Evolutionary conservation across 2,888 invertebrate species (phyloP).

Genomic region (Himalopsyche japonica): DNA sequence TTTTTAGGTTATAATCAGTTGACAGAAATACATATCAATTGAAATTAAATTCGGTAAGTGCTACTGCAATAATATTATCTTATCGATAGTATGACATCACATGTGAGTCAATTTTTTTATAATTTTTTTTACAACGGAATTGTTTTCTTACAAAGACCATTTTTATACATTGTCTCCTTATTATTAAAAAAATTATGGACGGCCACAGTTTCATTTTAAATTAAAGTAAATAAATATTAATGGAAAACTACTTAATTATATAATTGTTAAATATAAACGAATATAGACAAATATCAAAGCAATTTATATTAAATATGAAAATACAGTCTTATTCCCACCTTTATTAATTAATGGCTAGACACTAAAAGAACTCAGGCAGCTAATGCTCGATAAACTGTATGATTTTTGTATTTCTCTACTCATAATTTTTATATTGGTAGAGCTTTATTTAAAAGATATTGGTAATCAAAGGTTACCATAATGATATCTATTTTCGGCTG

Average conservation of each 20-base stretch:
- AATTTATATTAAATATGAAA: no score
- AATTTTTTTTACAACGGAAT: background rate
- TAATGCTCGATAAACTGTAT: no score
- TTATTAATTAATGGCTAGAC: no score
- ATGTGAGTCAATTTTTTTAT: background rate
- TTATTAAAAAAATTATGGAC: background rate
- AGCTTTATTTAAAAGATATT: no score
- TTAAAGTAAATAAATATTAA: background rate
- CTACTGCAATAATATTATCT: background rate
- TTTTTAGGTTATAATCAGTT: background rate
- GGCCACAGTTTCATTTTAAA: background rate
- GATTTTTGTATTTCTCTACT: no score
- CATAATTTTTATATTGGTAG: no score
- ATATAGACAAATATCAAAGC: no score
- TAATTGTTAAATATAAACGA: background rate
- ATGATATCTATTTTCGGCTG: no score
- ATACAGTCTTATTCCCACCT: no score
- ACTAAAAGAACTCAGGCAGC: no score
- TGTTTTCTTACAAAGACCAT: background rate
- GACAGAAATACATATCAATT: background rate
- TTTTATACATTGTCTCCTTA: background rate
- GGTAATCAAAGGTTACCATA: no score
- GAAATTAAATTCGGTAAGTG: background rate
- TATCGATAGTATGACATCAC: background rate
- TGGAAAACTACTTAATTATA: background rate